These are phyloP conservation scores for Calypte anna DNA, from an alignment of 2,113 vertebrate genomes.

Conservation along the genomic window DNA sequence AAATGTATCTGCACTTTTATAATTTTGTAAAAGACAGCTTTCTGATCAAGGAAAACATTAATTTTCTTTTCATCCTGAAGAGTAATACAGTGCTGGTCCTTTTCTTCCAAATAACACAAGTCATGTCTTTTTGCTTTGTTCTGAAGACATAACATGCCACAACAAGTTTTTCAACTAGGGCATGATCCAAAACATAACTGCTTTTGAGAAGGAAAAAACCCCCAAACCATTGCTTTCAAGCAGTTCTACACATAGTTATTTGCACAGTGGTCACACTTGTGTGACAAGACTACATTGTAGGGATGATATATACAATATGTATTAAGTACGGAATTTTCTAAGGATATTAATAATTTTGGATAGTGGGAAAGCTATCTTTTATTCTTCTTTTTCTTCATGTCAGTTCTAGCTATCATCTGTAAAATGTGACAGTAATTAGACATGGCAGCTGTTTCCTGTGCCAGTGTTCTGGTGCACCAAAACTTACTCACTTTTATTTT, in stretches of 20 bases:
- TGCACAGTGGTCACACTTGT: slow-evolving; percentile 10
- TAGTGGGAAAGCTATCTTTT: slow-evolving; percentile 8
- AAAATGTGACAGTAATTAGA: slow-evolving; percentile 52
- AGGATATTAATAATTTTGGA: slow-evolving; percentile 24
- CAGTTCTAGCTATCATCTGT: slow-evolving; percentile 1
- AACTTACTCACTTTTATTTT: neutral
- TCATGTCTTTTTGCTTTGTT: slow-evolving; percentile 11
- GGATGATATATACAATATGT: neutral
- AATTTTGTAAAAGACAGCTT: neutral
- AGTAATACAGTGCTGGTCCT: neutral
- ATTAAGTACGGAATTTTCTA: slow-evolving; percentile 11
- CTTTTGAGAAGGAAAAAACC: neutral
- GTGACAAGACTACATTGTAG: slow-evolving; percentile 14
- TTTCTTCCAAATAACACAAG: neutral
- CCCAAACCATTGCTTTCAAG: neutral
- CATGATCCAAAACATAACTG: slow-evolving; percentile 29
- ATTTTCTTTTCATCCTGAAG: neutral
- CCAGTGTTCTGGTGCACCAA: neutral
- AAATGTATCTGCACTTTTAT: neutral
- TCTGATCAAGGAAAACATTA: slow-evolving; percentile 11
- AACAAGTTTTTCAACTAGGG: slow-evolving; percentile 35
- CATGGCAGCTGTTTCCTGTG: slow-evolving; percentile 15
- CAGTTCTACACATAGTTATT: neutral
- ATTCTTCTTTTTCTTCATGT: slow-evolving; percentile 29
- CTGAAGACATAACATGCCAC: slow-evolving; percentile 6